These are phyloP conservation scores for Scelioninae gen. 1 DNA, from an alignment of 2,888 invertebrate genomes.

Conservation along the genomic window DNA sequence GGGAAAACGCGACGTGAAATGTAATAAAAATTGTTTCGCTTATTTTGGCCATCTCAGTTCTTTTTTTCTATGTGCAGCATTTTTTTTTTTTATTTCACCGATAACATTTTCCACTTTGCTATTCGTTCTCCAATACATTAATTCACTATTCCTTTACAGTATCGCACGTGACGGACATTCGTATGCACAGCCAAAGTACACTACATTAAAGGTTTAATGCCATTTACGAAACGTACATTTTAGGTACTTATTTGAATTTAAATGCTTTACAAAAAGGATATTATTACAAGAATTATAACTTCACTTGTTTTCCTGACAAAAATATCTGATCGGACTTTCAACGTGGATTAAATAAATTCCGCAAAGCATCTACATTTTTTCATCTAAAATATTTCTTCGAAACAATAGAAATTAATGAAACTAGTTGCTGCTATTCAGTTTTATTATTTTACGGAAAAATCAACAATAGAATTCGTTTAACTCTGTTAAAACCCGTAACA, in stretches of 20 bases:
- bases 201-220: conserved; percentile 60
- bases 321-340: neutral
- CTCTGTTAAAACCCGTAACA: conserved; percentile 5
- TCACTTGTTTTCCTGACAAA: neutral
- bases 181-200: conserved; percentile 49
- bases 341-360: neutral
- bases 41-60: conserved; percentile 38
- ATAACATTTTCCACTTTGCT: conserved; percentile 48
- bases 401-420: no score
- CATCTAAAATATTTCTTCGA: neutral
- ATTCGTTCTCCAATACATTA: conserved; percentile 44
- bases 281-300: conserved; percentile 22
- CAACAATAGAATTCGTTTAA: conserved; percentile 1
- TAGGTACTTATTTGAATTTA: conserved; percentile 54
- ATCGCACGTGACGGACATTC: conserved; percentile 61
- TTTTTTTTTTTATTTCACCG: conserved; percentile 40
- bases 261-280: conserved; percentile 35
- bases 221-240: conserved; percentile 57
- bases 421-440: no score
- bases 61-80: conserved; percentile 16
- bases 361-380: neutral
- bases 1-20: conserved; percentile 50
- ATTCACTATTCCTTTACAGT: conserved; percentile 55
- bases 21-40: conserved; percentile 42
- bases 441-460: neutral